Percentiles rank a stretch among this genome's conserved stretches.
Conservation (phyloP, 2,113 vertebrate species). For the Nesoenas mayeri region DNA sequence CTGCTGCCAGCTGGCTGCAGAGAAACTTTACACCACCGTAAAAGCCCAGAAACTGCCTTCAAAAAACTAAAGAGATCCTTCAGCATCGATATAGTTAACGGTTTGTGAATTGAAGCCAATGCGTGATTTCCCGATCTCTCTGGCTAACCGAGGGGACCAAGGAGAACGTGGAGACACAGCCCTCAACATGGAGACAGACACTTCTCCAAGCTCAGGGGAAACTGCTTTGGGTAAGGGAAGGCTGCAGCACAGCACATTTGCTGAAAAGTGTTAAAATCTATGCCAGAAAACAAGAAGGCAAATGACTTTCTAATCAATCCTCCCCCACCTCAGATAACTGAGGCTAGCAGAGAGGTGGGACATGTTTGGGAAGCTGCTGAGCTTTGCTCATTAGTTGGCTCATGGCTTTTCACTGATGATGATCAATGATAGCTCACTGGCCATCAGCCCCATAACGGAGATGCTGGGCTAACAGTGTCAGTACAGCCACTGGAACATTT, state of each 20-base stretch:
- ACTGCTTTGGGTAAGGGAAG: background rate
- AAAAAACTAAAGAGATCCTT: background rate
- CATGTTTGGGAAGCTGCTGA: background rate
- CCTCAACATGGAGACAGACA: accelerated
- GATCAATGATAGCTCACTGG: background rate
- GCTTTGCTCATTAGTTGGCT: background rate
- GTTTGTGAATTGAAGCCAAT: background rate
- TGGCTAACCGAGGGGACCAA: background rate
- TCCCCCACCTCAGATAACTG: background rate
- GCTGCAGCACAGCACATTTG: background rate
- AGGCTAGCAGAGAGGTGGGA: background rate
- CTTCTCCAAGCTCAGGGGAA: background rate
- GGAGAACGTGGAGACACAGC: background rate
- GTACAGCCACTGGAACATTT: background rate
- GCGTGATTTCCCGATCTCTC: background rate
- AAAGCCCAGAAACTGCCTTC: conserved; percentile 34
- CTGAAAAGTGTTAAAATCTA: background rate
- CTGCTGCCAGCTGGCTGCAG: conserved; percentile 36
- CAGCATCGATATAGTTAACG: background rate
- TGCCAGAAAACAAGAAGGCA: background rate
- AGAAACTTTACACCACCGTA: background rate
- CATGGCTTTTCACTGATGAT: background rate
- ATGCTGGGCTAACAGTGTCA: background rate
- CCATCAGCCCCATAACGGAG: background rate
- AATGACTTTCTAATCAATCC: background rate